These are phyloP conservation scores for Caretta caretta DNA, from an alignment of 2,113 vertebrate species.

Conservation along the genomic window DNA sequence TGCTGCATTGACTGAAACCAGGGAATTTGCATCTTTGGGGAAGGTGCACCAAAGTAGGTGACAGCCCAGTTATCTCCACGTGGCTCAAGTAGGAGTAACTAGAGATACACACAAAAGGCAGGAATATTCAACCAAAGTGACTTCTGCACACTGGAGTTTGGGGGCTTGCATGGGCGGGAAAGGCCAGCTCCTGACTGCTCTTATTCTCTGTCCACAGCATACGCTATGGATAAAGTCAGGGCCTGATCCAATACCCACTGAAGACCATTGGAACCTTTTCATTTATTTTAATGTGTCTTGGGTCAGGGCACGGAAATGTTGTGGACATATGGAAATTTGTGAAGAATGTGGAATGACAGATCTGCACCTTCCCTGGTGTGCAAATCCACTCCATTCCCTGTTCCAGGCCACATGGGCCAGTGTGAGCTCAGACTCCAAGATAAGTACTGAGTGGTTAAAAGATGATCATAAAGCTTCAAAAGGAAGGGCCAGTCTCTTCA, in stretches of 20 bases:
- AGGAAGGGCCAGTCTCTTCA: not conserved
- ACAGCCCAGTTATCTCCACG: not conserved
- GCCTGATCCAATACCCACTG: not conserved
- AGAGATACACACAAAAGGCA: not conserved
- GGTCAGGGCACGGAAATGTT: not conserved
- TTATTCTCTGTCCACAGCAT: not conserved
- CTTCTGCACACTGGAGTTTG: not conserved
- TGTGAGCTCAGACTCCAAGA: not conserved
- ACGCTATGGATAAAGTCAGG: not conserved
- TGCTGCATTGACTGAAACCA: not conserved
- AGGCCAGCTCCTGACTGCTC: not conserved
- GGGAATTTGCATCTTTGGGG: not conserved
- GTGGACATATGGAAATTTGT: not conserved
- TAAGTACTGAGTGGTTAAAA: not conserved
- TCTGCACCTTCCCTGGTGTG: not conserved
- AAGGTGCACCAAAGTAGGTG: not conserved
- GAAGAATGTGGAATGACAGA: not conserved
- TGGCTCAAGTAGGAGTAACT: not conserved
- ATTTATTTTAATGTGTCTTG: not conserved
- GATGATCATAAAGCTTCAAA: not conserved
- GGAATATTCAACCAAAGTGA: not conserved
- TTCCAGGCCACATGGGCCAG: not conserved
- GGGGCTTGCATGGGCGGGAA: not conserved
- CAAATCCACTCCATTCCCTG: not conserved
- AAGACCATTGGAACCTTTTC: not conserved